Evolutionary conservation across 1,140 invertebrate species (phyloP).

Genomic region (Saccostrea glomerata): DNA sequence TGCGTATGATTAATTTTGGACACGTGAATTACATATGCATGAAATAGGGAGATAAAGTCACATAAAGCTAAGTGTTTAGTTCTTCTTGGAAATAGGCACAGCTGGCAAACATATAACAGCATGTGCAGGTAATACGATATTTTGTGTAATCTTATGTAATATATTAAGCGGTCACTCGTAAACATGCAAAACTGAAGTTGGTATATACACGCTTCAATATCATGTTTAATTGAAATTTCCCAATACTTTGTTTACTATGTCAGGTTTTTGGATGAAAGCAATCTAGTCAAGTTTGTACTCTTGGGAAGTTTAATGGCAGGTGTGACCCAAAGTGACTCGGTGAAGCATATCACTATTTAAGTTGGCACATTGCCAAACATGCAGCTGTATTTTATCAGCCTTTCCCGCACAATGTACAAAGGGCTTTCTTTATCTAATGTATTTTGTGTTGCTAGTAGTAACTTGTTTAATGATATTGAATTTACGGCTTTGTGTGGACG

Average conservation of each 20-base stretch:
- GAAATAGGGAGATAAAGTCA: not conserved
- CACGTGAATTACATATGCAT: not conserved
- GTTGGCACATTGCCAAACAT: constrained; percentile 6
- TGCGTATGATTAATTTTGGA: not conserved
- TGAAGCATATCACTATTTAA: not conserved
- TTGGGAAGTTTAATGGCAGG: not conserved
- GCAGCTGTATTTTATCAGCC: constrained; percentile 29
- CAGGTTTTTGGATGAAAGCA: too few relatives aligned
- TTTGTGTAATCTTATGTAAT: not conserved
- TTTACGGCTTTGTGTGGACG: constrained; percentile 32
- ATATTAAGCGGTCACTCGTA: not conserved
- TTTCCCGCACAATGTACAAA: not conserved
- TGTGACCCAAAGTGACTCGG: not conserved
- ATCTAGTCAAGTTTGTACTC: not conserved
- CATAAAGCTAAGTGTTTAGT: not conserved
- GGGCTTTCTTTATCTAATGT: not conserved
- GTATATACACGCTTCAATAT: not conserved
- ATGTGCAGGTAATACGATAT: constrained; percentile 11
- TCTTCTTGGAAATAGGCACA: not conserved
- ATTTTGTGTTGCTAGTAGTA: constrained; percentile 14
- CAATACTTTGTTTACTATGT: too few relatives aligned
- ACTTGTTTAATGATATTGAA: constrained; percentile 20
- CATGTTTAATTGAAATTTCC: not conserved
- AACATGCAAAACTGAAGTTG: too few relatives aligned
- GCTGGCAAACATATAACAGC: not conserved